Conservation (phyloP, 2,113 vertebrate genomes). For the Lynx canadensis region DNA sequence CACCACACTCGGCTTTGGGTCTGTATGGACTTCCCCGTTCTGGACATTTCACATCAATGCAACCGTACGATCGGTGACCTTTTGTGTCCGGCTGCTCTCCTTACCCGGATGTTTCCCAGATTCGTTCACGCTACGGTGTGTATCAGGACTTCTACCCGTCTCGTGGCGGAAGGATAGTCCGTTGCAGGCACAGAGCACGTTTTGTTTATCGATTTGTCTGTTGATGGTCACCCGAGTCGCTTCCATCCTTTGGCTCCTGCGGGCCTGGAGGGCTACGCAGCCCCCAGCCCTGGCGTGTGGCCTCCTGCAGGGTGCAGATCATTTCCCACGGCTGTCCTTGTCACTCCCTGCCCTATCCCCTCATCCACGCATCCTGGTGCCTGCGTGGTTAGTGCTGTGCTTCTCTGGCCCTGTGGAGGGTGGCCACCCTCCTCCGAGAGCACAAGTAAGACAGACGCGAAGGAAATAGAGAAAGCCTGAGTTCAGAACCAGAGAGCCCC, state of each 20-base stretch:
- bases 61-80: neutral
- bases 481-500: too few relatives aligned
- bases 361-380: neutral
- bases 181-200: rapidly evolving
- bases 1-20: neutral
- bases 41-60: neutral
- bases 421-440: neutral
- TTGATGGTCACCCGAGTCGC: rapidly evolving
- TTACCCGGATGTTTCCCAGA: neutral
- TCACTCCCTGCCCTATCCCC: neutral
- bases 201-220: neutral
- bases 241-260: neutral
- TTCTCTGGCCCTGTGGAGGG: neutral
- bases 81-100: neutral
- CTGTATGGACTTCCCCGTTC: neutral
- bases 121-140: rapidly evolving
- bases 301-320: neutral
- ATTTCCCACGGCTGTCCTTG: too few relatives aligned
- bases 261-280: neutral
- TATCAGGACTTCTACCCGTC: neutral
- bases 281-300: neutral
- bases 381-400: neutral
- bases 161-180: neutral
- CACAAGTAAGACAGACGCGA: rapidly evolving
- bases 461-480: neutral